Base-by-base conservation (phyloP, 2,888 invertebrate genomes). In the Lycophotia porphyrea region DNA sequence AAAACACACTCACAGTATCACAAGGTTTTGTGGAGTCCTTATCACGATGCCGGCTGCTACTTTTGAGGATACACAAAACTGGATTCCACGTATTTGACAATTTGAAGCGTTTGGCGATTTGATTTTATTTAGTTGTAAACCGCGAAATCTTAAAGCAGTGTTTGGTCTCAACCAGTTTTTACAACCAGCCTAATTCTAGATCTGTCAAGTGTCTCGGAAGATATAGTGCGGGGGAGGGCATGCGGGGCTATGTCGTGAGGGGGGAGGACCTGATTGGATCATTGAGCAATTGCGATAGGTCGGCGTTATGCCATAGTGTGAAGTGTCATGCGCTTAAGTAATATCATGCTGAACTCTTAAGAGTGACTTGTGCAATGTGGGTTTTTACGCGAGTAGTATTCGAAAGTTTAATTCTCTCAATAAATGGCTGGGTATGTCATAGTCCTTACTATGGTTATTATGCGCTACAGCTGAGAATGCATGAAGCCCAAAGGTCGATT, bases 201-300 rank as follows among this genome's bases (percentile, higher is more conserved):
- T 91, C 84, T 85, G 87, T 91, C 87, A 87, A 88, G 89, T 87
- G 82, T 42, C 81, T 81, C 78, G 74, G 71, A 71, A 73, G 71
- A 78, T 70, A 58, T 78, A 67, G 80, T 61, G 81, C 71, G 66
- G 70, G 69, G 68, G 52, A 0, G 74, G 70, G 52, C 36, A 74
- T 36, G 71, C 65, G 74, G 76, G 74, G 71, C 27, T 73, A 21
- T 76, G 80, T 77, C 84, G 68, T 81, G 88, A 86, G 82, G 70
- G 78, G 84, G 77, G 76, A 39, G 21, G 89, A 88, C 60, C 74
- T 93, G 93, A 95, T 95, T 95, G 94, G 92, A 93, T 94, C 93
- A 95, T 95, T 95, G 93, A 90, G 89, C 93, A 95, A 94, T 95
- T 95, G 93, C 89, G 86, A 83, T 89, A 86, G 86, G 88, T 87